Evolutionary conservation across 2,797 vertebrate species (phyloP), one percentile per base, ranked within the genome.

Genomic region (Melanotaenia maccullochi): DNA sequence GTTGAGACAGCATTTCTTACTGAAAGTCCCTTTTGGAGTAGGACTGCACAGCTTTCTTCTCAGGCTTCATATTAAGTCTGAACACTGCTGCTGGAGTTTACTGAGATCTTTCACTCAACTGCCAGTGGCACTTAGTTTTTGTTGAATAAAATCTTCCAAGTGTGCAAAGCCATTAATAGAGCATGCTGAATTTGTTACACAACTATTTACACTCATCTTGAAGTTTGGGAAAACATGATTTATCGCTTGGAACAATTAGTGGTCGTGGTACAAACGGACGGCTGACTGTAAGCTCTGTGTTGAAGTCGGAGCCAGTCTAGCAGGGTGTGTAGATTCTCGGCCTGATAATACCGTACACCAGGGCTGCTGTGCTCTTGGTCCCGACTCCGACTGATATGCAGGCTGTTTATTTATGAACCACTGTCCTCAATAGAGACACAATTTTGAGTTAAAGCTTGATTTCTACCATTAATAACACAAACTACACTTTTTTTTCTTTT

Each of bases 191-290:
- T 88, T 89, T 88, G 82, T 85, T 83, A 75, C 75, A 81, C 85
- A 89, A 89, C 86, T 91, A 89, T 91, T 89, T 90, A 91, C 80
- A 82, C 82, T 88, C 81, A 76, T 82, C 76, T 83, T 85, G 81
- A 89, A 90, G 89, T 91, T 92, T 84, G 32, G 64, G 77, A 86
- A 89, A 90, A 90, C 86, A 85, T 68, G 75, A 89, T 87, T 88
- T 86, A 90, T 90, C 91, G 83, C 85, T 76, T 75, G 73, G 69
- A 86, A 89, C 87, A 86, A 85, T 93, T 91, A 87, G 89, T 82
- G 89, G 90, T 91, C 73, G 65, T 76, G 77, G 73, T 65, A 71
- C 68, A 71, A 79, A 76, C 66, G 76, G 63, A 76, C 81, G 68
- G 71, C 79, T 69, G 88, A 85, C 77, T 83, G 79, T 57, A 71